phyloP scores from a whole-genome alignment of 1,140 invertebrate species.

The Campoletis sonorensis region DNA sequence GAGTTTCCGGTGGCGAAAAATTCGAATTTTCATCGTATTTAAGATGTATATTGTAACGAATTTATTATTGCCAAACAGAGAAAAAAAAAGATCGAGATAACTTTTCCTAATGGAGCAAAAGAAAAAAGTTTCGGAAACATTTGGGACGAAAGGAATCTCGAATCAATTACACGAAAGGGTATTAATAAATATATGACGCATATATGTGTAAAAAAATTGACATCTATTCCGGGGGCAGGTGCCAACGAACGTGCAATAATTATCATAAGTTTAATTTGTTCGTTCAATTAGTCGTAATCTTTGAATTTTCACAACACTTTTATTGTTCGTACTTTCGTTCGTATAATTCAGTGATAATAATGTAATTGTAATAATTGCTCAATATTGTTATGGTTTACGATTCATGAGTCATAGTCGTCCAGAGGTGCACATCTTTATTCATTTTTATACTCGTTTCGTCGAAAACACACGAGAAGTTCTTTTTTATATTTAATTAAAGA shows the following conservation, averaged over 20 bases:
- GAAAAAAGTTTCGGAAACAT: neutral
- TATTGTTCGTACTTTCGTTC: no score
- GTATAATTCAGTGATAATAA: no score
- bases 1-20: slow-evolving; percentile 23
- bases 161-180: slow-evolving; percentile 40
- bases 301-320: no score
- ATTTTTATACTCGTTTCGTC: no score
- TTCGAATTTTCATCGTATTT: slow-evolving; percentile 46
- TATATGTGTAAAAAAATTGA: neutral
- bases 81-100: neutral
- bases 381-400: no score
- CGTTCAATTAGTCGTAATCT: neutral
- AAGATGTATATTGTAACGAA: slow-evolving; percentile 50
- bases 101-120: neutral
- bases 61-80: slow-evolving; percentile 46
- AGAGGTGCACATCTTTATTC: no score
- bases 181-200: slow-evolving; percentile 29
- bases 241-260: slow-evolving; percentile 37
- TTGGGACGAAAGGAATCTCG: neutral
- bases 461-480: no score
- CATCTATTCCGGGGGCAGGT: slow-evolving; percentile 23
- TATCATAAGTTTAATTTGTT: slow-evolving; percentile 8
- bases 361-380: no score
- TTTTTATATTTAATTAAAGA: no score
- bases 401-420: no score